Evolutionary conservation across 2,888 invertebrate genomes (phyloP), one percentile per base, ranked within the genome.

Genomic region (Xanthia icteritia): DNA sequence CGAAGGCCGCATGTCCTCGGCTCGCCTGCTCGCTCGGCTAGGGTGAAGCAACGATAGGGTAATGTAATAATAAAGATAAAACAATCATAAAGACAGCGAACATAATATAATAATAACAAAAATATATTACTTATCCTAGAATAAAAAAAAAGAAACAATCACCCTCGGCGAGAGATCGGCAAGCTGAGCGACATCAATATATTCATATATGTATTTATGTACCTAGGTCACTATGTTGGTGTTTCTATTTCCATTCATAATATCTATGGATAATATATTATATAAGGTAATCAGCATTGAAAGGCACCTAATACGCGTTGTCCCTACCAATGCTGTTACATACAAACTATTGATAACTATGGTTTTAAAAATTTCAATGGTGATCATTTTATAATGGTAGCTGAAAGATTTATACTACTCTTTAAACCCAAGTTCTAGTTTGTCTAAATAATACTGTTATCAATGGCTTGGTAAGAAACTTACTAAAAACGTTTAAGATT

Each of bases 391-490:
- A 92, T 91, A 92, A 93, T 94, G 95, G 96, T 96, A 95, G 93
- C 92, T 93, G 93, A 90, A 90, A 92, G 93, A 91, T 94, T 92
- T 94, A 94, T 87, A 90, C 95, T 95, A 96, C 92, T 91, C 88
- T 91, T 94, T 93, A 94, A 95, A 95, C 92, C 92, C 92, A 95
- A 94, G 91, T 92, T 93, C 96, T 95, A 96, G 92, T 94, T 95
- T 93, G 89, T 95, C 96, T 96, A 96, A 96, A 95, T 96, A 96
- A 96, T 96, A 96, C 96, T 96, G 96, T 95, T 96, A 94, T 96
- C 95, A 96, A 96, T 96, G 96, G 96, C 96, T 96, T 96, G 96
- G 96, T 96, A 96, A 94, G 93, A 95, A 94, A 94, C 94, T 94
- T 94, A 95, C 93, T 94, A 94, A 93, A 91, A 90, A 89, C 81